phyloP scores from a whole-genome alignment of 2,888 invertebrate genomes.

The Caenorhabditis sinica region DNA sequence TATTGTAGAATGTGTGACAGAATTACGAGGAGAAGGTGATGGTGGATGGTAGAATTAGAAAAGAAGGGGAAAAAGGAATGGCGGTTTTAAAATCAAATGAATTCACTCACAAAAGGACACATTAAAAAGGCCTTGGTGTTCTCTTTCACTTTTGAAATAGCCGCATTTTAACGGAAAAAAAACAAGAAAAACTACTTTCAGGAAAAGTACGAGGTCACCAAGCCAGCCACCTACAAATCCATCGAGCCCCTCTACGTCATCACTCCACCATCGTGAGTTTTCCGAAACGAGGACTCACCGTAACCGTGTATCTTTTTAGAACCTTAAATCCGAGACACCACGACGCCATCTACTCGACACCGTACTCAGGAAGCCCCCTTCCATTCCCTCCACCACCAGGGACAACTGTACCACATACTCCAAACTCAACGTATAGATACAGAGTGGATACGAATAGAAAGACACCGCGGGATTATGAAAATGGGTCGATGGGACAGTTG shows the following conservation, averaged over 20 bases:
- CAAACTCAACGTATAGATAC: slow-evolving; percentile 64
- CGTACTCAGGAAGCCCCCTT: slow-evolving; percentile 78
- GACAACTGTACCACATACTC: slow-evolving; percentile 71
- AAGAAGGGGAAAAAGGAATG: background rate
- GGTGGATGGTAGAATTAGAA: background rate
- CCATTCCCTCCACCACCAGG: slow-evolving; percentile 76
- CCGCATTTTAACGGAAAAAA: slow-evolving; percentile 24
- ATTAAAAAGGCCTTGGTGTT: slow-evolving; percentile 50
- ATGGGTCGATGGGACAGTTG: slow-evolving; percentile 61
- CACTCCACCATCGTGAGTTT: slow-evolving; percentile 75
- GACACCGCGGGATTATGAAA: slow-evolving; percentile 42
- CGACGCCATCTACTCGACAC: slow-evolving; percentile 79
- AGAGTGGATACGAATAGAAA: slow-evolving; percentile 55
- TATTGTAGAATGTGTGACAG: slow-evolving; percentile 23
- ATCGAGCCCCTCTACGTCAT: slow-evolving; percentile 83
- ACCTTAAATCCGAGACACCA: slow-evolving; percentile 58
- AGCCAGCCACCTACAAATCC: slow-evolving; percentile 80
- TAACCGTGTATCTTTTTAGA: slow-evolving; percentile 21
- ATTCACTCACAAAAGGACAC: background rate
- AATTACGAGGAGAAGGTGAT: background rate
- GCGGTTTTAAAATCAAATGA: slow-evolving; percentile 19
- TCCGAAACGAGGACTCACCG: background rate
- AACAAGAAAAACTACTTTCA: slow-evolving; percentile 37
- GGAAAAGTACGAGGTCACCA: slow-evolving; percentile 81
- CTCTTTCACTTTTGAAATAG: slow-evolving; percentile 37